Base-by-base conservation (phyloP, 1,140 invertebrate genomes). In the Macrobrachium rosenbergii region DNA sequence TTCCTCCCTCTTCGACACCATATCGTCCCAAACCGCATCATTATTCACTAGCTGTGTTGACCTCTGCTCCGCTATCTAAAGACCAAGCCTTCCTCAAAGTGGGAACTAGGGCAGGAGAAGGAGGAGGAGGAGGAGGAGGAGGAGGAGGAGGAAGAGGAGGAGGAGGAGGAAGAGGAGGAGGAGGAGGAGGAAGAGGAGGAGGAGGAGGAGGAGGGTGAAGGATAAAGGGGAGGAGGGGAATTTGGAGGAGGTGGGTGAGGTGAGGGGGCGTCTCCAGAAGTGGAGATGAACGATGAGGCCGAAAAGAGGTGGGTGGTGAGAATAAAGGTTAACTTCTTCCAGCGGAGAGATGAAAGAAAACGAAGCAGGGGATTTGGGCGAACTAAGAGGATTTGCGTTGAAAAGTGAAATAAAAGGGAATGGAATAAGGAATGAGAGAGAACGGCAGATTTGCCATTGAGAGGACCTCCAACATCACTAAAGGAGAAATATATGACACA, bases 21-120 rank as follows among this genome's bases (percentile, higher is more conserved):
- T 23, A 59, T 52, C 43, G 37, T 52, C 10, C 76, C 19, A 8
- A 37, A 78, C 52, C 43, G 19, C 78, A 80, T 80, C 78, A 80
- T 80, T 64, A 80, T 63, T 63, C 78, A 80, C 59, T 23, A 43
- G 45, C 78, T 28, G 59, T 64, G 28, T 52, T 21, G 37, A 64
- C 78, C 78, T 37, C 23, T 17, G 14, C 77, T 43, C 37, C 3
- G 8, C 17, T 80, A 62, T 63, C 78, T 45, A 21, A 37, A 72
- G 67, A 72, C 23, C n/a, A 28, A 28, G 37, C 11, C 19, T 21
- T 10, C 21, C 14, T 17, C 37, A 59, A 10, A n/a, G 45, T 12
- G 21, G 12, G 14, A 23, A 5, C 3, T n/a, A 6, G 19, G 19
- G 17, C 16, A n/a, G 21, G 80, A 14, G 64, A 45, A 58, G 12